Conservation (phyloP, 2,797 vertebrate genomes). For the Sebastes elongatus region DNA sequence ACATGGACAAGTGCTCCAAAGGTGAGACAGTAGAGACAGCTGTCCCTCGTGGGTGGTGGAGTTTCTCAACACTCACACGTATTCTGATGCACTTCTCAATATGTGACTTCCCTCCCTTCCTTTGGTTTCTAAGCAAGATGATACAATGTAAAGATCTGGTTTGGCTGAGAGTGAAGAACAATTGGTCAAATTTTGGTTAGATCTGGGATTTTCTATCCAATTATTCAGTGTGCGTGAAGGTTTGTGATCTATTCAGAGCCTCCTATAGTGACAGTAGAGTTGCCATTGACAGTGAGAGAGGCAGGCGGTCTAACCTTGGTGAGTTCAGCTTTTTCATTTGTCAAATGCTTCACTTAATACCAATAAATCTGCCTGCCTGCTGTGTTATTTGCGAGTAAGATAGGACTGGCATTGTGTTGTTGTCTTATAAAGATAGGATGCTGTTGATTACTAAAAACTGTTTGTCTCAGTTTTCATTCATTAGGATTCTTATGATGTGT, state of each 20-base stretch:
- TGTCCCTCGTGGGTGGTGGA: not conserved
- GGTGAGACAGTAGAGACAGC: slow-evolving; percentile 76
- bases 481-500: slow-evolving; percentile 20
- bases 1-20: slow-evolving; percentile 96
- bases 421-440: slow-evolving; percentile 11
- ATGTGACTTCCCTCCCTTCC: not conserved
- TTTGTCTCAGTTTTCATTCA: slow-evolving; percentile 45
- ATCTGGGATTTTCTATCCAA: not conserved
- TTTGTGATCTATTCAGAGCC: not conserved
- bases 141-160: not conserved
- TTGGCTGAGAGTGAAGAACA: not conserved
- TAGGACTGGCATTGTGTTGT: not conserved
- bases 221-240: not conserved
- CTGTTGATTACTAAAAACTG: not conserved
- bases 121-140: not conserved
- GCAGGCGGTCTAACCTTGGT: not conserved
- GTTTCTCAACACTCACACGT: not conserved
- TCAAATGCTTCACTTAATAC: not conserved
- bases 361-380: not conserved
- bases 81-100: not conserved
- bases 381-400: slow-evolving; percentile 27
- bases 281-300: not conserved
- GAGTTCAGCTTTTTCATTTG: not conserved
- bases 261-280: not conserved
- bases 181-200: not conserved